Evolutionary conservation across 2,797 vertebrate genomes (phyloP), one percentile per base, ranked within the genome.

Genomic region (Scolopax rusticola): DNA sequence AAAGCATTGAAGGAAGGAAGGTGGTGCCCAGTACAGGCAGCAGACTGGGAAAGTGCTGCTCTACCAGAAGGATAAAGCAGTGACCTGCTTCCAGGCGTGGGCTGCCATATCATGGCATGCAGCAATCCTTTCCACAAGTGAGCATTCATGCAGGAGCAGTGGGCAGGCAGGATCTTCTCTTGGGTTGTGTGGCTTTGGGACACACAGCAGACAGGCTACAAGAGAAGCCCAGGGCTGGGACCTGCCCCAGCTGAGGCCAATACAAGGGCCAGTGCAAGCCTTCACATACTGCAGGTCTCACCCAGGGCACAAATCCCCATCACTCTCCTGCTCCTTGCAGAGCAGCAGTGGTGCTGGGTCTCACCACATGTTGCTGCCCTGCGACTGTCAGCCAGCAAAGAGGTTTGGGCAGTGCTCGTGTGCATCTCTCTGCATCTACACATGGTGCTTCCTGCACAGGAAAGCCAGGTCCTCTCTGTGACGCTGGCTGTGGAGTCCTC

Each of bases 221-320:
- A n/a, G 38, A 73, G 30, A 45, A 33, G n/a, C 15, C 32, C 32
- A 76, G 51, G 14, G 14, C 40, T 71, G 24, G 10, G 32, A 70
- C 27, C 27, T 84, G 18, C 13, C n/a, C 25, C 33, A 33, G 33
- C 11, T 76, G 33, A 47, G 47, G 45, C 51, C 20, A 67, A 24
- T 32, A 73, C 28, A 32, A 54, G 28, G 8, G 12, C 30, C 38
- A 45, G 12, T 14, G 17, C 6, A n/a, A 40, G 15, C 54, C 15
- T 12, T 71, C 1, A 0, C 0, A 1, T 50, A 53, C 33, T 28
- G 21, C 24, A 32, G 51, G 30, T n/a, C n/a, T 71, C 16, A 43
- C 4, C 24, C 24, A 43, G 40, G 38, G 32, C 14, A 74, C 38
- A 41, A 33, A 33, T 53, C 17, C 43, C 51, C 12, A 4, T 40